These are phyloP conservation scores for Gyrodactylus bullatarudis DNA, from an alignment of 1,140 invertebrate genomes.

Conservation along the genomic window DNA sequence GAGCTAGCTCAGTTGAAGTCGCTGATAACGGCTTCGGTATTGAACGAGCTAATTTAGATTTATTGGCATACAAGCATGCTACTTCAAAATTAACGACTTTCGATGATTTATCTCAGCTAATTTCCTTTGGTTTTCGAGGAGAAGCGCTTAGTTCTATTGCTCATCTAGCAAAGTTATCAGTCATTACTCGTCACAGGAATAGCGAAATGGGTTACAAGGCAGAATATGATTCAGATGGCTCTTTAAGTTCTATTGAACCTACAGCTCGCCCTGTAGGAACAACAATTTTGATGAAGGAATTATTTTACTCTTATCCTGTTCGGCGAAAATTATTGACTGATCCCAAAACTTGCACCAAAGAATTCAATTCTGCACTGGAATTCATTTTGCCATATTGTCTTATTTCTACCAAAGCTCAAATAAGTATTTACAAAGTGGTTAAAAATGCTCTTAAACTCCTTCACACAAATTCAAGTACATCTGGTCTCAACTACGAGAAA, in stretches of 20 bases:
- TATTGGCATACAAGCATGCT: neutral
- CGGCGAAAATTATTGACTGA: slow-evolving; percentile 1
- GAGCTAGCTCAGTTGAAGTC: neutral
- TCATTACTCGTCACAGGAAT: neutral
- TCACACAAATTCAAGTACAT: neutral
- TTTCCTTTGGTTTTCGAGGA: slow-evolving; percentile 2
- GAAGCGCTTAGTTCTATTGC: neutral
- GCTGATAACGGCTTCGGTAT: neutral
- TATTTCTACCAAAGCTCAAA: neutral
- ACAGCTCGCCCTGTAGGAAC: neutral
- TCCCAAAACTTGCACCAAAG: neutral
- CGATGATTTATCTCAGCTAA: neutral
- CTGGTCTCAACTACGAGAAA: neutral
- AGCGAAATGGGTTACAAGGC: neutral
- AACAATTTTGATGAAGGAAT: neutral
- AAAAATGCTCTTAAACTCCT: neutral
- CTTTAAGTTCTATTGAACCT: neutral
- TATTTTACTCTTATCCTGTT: slow-evolving; percentile 2
- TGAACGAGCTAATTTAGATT: neutral
- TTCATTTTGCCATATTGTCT: neutral
- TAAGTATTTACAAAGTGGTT: neutral
- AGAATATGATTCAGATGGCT: neutral
- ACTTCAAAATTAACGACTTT: slow-evolving; percentile 3
- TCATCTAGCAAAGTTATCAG: neutral
- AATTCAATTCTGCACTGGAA: neutral